Percentiles rank a stretch among this genome's conserved stretches.
These are phyloP conservation scores for Anoplopoma fimbria DNA, from an alignment of 2,113 vertebrate species.

Conservation along the genomic window DNA sequence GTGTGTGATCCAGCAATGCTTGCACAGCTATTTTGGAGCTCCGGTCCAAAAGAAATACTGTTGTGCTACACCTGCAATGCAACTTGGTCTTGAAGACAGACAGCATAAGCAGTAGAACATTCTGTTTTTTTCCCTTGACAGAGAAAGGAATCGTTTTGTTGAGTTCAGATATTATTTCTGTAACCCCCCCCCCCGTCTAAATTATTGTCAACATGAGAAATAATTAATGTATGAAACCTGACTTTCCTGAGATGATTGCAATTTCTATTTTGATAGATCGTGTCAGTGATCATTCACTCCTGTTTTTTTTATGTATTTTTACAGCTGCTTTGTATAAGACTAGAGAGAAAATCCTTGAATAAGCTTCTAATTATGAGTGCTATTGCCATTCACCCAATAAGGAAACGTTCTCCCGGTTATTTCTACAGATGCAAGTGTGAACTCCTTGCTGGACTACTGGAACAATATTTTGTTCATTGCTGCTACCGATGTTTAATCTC, in stretches of 20 bases:
- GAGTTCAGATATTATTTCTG: slow-evolving; percentile 55
- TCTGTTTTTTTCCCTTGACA: slow-evolving; percentile 49
- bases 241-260: slow-evolving; percentile 38
- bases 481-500: slow-evolving; percentile 57
- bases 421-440: slow-evolving; percentile 33
- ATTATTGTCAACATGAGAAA: slow-evolving; percentile 38
- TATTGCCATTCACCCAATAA: slow-evolving; percentile 19
- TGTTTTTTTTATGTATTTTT: slow-evolving; percentile 2
- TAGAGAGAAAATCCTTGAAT: neutral
- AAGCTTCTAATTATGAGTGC: neutral
- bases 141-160: slow-evolving; percentile 51
- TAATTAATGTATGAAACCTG: slow-evolving; percentile 30
- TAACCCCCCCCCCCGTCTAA: slow-evolving; percentile 31
- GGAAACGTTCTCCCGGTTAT: slow-evolving; percentile 13
- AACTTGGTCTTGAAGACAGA: slow-evolving; percentile 33
- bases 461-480: slow-evolving; percentile 51
- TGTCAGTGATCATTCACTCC: slow-evolving; percentile 6
- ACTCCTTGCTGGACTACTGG: slow-evolving; percentile 9
- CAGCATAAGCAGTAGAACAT: slow-evolving; percentile 24
- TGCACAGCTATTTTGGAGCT: slow-evolving; percentile 65
- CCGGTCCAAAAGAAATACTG: slow-evolving; percentile 54
- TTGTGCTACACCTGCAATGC: slow-evolving; percentile 53
- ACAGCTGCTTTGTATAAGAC: neutral
- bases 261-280: slow-evolving; percentile 46
- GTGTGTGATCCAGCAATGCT: slow-evolving; percentile 67